Percentiles rank a stretch among this genome's conserved stretches.
These are phyloP conservation scores for Brachyalestes nurse DNA, from an alignment of 2,797 vertebrate species.

Conservation along the genomic window DNA sequence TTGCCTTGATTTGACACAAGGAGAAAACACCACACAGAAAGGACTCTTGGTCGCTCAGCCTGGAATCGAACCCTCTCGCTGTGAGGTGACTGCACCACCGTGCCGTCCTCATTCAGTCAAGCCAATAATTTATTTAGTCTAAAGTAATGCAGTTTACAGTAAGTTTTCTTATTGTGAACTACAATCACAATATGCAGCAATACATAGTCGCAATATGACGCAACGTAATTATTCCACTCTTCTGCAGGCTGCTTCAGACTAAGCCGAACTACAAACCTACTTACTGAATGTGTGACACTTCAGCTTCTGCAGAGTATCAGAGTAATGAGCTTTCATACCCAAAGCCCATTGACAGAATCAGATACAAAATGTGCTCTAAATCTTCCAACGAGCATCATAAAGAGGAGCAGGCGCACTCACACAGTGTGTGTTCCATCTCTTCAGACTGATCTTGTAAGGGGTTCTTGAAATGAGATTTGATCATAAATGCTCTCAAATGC, in stretches of 20 bases:
- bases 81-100: too few species aligned
- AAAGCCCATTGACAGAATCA: background rate
- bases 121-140: too few species aligned
- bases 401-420: background rate
- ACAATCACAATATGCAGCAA: background rate
- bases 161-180: background rate
- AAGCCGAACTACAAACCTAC: background rate
- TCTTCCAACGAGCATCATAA: background rate
- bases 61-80: too few species aligned
- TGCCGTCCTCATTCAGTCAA: too few species aligned
- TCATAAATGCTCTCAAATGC: background rate
- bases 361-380: constrained; percentile 1
- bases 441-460: background rate
- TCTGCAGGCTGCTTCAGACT: background rate
- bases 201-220: too few species aligned
- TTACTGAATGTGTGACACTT: background rate
- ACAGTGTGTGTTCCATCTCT: background rate
- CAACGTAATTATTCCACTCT: too few species aligned
- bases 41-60: too few species aligned
- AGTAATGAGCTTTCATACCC: background rate
- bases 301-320: background rate
- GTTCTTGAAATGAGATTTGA: constrained; percentile 2
- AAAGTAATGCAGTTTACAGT: too few species aligned
- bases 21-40: too few species aligned
- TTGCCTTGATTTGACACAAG: too few species aligned